These are phyloP conservation scores for Oxyruncus cristatus DNA, from an alignment of 2,113 vertebrate genomes.

Conservation along the genomic window DNA sequence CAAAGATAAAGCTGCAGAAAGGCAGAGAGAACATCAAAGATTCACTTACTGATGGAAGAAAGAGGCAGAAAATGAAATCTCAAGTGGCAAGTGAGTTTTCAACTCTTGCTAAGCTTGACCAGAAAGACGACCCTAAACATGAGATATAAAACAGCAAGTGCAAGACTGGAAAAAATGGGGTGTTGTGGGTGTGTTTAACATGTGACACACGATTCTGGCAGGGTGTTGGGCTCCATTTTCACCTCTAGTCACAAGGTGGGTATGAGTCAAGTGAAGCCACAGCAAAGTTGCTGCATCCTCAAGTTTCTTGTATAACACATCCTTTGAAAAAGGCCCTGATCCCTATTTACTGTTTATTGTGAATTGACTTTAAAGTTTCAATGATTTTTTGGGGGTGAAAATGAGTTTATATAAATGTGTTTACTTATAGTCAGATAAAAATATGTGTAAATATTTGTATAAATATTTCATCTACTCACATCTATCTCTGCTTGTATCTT, in stretches of 20 bases:
- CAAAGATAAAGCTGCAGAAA: not conserved
- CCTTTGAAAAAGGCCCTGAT: not conserved
- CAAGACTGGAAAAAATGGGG: not conserved
- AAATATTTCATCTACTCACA: not conserved
- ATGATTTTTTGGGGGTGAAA: not conserved
- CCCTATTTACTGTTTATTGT: not conserved
- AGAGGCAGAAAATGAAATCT: slow-evolving; percentile 5
- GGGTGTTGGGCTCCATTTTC: not conserved
- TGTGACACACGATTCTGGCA: not conserved
- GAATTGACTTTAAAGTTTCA: not conserved
- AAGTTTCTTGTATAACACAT: not conserved
- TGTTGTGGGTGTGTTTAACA: not conserved
- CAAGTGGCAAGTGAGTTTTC: not conserved
- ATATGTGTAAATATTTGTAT: not conserved
- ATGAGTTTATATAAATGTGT: not conserved
- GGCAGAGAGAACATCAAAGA: not conserved
- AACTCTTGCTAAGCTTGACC: not conserved
- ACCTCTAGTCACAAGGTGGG: not conserved
- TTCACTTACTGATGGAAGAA: not conserved
- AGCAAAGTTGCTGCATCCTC: not conserved
- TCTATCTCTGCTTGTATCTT: not conserved
- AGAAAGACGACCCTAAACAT: not conserved
- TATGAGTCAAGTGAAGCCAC: not conserved
- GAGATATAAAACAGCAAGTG: not conserved
- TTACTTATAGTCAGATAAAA: not conserved